Evolutionary conservation across 2,888 invertebrate species (phyloP), one percentile per base, ranked within the genome.

Genomic region (Apocheima hispidaria): DNA sequence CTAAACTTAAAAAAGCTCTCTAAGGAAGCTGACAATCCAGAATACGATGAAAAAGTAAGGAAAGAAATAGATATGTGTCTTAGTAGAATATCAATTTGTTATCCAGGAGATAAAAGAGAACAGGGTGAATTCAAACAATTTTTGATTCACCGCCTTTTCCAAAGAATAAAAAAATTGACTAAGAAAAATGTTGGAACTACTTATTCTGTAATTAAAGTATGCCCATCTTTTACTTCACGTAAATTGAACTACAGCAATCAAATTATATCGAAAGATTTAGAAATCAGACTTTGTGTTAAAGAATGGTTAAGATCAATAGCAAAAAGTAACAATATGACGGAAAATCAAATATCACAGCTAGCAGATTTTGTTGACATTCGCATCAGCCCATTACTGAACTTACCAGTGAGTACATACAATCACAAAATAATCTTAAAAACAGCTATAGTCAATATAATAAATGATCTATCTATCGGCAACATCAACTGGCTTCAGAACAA

Each of bases 361-460:
- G 16, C 28, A 2, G 48, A 48, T 18, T 14, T 30, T 33, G 33
- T 48, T 30, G 14, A 20, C 0, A 48, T 16, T 6, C 33, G 30
- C 30, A 33, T 48, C 14, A 28, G 20, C 4, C 30, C 46, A 0
- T 16, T 48, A 16, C 2, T 48, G 12, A 18, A 30, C n/a, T 20
- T 33, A 20, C 30, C 30, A 48, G 48, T 48, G 1, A 33, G 30
- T 18, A 48, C 5, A 10, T 48, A 33, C 48, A 46, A 46, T 10
- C 46, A 28, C 10, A 46, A 28, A 46, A 46, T 46, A 7, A 28
- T 46, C 16, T 12, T 46, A 46, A 46, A 46, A 28, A 9, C 46
- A 16, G 46, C 46, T 9, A 18, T 46, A 28, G 46, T 46, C 28
- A 28, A 46, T 14, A 28, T 28, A 7, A 26, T 46, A 28, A 28